Evolutionary conservation across 2,888 invertebrate species (phyloP), one percentile per base, ranked within the genome.

Genomic region (Drosophila gaucha): DNA sequence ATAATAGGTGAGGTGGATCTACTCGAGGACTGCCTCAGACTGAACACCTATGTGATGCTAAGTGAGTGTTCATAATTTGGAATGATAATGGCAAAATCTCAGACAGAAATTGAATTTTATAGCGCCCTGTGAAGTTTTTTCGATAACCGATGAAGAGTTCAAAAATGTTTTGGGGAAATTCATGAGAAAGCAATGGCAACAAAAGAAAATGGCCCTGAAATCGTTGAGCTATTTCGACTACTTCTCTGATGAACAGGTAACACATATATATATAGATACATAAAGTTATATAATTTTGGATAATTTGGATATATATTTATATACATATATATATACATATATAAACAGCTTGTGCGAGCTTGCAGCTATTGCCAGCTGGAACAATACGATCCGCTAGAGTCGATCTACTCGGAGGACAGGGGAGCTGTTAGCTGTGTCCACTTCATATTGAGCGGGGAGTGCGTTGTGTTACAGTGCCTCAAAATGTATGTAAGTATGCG

Each of bases 131-230:
- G 96, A 96, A 90, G 89, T 96, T 30, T 88, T 96, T 50, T 93
- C 92, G 33, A 89, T 96, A 52, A 93, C 93, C 90, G 93, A 93
- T 63, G 93, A 54, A 3, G 94, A 95, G 76, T 96, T 96, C 79
- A 68, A 80, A 26, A 6, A 0, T 2, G 69, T 90, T 22, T 68
- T 91, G 28, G 78, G 83, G 2, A 83, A 85, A 1, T 78, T 66
- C 33, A 87, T 91, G 90, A 62, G 77, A 58, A 83, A 85, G 30
- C 84, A 89, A 64, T 91, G 91, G 91, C 26, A 72, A 22, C 86
- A 91, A 24, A 91, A 90, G 43, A 86, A 85, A 55, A 20, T 10
- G 0, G 89, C 90, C 3, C 9, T 91, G 0, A 69, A 62, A n/a
- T 67, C 89, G 9, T 75, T 91, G 47, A 89, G 80, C 41, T 91